These are phyloP conservation scores for Conus betulinus DNA, from an alignment of 1,140 invertebrate species.

Conservation along the genomic window DNA sequence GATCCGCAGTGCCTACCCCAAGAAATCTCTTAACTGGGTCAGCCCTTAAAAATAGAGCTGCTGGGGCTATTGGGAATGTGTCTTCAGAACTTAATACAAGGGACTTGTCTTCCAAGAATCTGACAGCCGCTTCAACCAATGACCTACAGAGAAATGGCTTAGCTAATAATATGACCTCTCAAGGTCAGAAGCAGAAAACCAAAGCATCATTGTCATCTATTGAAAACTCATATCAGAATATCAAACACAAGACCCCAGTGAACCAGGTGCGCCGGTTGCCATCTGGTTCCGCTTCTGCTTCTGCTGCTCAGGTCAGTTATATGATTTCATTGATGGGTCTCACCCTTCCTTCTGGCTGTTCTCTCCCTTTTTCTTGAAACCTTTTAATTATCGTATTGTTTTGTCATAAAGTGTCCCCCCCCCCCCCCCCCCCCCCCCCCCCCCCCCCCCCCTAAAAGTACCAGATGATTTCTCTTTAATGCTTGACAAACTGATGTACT, in stretches of 20 bases:
- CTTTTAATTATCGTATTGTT: not conserved
- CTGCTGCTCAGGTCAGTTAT: conserved; percentile 25
- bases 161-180: conserved; percentile 71
- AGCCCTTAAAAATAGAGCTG: not conserved
- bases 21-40: not conserved
- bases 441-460: too few relatives aligned
- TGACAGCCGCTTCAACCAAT: not conserved
- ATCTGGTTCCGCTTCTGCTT: conserved; percentile 33
- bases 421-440: too few relatives aligned
- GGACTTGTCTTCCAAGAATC: conserved; percentile 1
- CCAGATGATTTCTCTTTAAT: too few relatives aligned
- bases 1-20: not conserved
- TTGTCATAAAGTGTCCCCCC: too few relatives aligned
- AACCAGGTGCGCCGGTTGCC: conserved; percentile 63
- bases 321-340: not conserved
- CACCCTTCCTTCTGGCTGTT: too few relatives aligned
- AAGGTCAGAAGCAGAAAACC: conserved; percentile 61
- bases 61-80: not conserved
- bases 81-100: not conserved
- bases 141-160: conserved; percentile 54
- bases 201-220: conserved; percentile 70
- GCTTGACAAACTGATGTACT: too few relatives aligned
- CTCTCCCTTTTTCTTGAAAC: too few relatives aligned
- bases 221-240: conserved; percentile 75
- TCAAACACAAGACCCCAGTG: conserved; percentile 74